These are phyloP conservation scores for Dasypus novemcinctus DNA, from an alignment of 2,113 vertebrate genomes.

Conservation along the genomic window DNA sequence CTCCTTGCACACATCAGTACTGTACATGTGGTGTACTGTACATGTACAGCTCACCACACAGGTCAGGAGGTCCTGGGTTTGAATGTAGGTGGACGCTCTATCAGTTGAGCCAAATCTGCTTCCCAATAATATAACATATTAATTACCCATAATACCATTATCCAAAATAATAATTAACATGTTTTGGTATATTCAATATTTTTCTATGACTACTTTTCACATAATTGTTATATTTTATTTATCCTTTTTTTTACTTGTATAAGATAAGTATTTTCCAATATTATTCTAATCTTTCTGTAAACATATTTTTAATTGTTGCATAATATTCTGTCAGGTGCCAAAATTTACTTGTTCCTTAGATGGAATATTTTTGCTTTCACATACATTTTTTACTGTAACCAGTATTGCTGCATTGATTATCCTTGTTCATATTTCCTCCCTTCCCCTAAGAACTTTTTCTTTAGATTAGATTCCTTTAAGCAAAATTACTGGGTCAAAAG, in stretches of 20 bases:
- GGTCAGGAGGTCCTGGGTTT: too few relatives aligned
- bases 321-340: background rate
- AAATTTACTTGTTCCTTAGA: background rate
- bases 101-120: too few relatives aligned
- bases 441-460: background rate
- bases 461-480: background rate
- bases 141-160: background rate
- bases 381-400: background rate
- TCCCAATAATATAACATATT: background rate
- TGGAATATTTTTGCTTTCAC: background rate
- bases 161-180: background rate
- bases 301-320: background rate
- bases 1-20: too few relatives aligned
- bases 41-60: background rate
- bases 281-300: background rate
- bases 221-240: background rate
- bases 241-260: background rate
- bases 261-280: constrained; percentile 19
- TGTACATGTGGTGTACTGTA: too few relatives aligned
- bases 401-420: background rate
- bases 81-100: too few relatives aligned
- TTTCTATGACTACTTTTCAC: background rate
- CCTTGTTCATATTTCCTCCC: background rate
- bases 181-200: constrained; percentile 6
- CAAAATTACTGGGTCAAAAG: background rate